Conservation (phyloP, 35 echinoderm and acorn worm species). For the Lytechinus variegatus region DNA sequence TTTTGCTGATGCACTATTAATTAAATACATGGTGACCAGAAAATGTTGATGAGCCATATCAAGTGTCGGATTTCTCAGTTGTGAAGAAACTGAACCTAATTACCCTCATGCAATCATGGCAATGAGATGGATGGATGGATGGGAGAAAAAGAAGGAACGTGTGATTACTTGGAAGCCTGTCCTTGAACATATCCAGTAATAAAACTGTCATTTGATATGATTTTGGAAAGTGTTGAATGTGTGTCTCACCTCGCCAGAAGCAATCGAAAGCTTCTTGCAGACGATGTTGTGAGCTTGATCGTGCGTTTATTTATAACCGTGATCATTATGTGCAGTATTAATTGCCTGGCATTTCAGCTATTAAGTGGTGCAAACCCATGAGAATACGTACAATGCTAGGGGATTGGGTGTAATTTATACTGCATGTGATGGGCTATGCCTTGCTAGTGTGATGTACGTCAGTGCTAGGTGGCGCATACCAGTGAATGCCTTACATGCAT, state of each 20-base stretch:
- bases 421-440: conserved; percentile 26
- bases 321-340: conserved; percentile 19
- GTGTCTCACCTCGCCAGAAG: neutral
- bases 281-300: neutral
- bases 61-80: neutral
- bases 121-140: neutral
- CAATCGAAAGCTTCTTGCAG: neutral
- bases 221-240: neutral
- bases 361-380: conserved; percentile 31
- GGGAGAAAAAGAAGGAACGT: neutral
- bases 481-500: neutral
- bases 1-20: neutral
- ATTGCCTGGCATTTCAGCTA: conserved; percentile 41
- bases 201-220: neutral
- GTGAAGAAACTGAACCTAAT: too few species aligned
- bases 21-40: neutral
- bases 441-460: neutral
- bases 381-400: conserved; percentile 11
- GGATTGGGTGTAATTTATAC: conserved; percentile 27
- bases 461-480: neutral
- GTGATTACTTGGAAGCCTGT: neutral
- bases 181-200: neutral
- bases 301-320: neutral
- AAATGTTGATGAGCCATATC: neutral
- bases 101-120: too few species aligned